These are phyloP conservation scores for Falco rusticolus DNA, from an alignment of 2,797 vertebrate species.

Conservation along the genomic window DNA sequence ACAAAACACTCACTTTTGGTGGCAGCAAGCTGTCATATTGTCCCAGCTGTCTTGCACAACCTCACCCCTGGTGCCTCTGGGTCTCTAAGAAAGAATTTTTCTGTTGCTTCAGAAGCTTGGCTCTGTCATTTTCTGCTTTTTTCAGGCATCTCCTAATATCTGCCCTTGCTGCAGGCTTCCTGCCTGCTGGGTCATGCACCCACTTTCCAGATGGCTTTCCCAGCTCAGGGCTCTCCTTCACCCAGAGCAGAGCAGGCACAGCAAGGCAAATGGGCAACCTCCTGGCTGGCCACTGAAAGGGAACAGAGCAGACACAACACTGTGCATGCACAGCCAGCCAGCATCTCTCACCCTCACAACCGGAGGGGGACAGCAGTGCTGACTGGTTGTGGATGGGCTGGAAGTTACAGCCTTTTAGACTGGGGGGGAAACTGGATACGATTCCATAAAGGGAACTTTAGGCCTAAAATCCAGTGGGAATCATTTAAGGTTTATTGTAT, in stretches of 20 bases:
- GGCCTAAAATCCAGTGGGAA: background rate
- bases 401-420: background rate
- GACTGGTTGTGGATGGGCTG: background rate
- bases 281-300: background rate
- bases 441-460: background rate
- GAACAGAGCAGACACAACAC: background rate
- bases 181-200: background rate
- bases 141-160: background rate
- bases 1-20: background rate
- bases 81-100: conserved; percentile 15
- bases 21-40: conserved; percentile 9
- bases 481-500: background rate
- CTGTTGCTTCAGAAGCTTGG: conserved; percentile 8
- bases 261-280: background rate
- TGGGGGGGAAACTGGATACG: fast-evolving
- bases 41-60: conserved; percentile 41
- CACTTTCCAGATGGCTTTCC: background rate
- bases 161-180: background rate
- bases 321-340: background rate
- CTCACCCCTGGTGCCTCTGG: background rate
- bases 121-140: background rate
- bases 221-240: background rate
- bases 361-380: background rate
- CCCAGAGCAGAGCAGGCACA: background rate
- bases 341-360: background rate